Conservation (phyloP, 2,888 invertebrate species). For the Hedychridium roseum region DNA sequence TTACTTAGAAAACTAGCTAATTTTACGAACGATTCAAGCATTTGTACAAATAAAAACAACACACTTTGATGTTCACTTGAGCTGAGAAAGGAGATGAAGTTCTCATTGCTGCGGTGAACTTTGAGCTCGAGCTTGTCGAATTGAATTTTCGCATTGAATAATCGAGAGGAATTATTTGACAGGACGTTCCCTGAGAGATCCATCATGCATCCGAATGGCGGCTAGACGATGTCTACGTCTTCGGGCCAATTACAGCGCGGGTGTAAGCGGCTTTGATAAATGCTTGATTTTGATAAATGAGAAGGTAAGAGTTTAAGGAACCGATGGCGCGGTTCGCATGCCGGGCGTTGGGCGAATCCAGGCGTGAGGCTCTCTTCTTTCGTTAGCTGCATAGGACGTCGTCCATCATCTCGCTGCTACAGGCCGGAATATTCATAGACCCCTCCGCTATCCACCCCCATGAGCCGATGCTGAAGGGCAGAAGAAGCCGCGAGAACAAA, state of each 20-base stretch:
- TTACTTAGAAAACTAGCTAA: no score
- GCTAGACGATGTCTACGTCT: no score
- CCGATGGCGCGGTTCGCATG: constrained; percentile 57
- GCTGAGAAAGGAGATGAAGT: no score
- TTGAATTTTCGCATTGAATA: no score
- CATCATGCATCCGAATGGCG: no score
- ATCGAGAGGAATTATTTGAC: no score
- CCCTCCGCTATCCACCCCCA: constrained; percentile 20
- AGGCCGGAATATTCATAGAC: constrained; percentile 60
- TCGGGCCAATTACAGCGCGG: constrained; percentile 35
- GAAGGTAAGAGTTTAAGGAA: constrained; percentile 54
- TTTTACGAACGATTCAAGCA: no score
- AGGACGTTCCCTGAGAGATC: no score
- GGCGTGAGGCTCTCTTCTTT: constrained; percentile 44
- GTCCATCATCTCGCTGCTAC: constrained; percentile 58
- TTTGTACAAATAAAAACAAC: no score
- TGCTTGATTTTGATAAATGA: constrained; percentile 58
- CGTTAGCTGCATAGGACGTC: constrained; percentile 30
- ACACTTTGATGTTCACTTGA: no score
- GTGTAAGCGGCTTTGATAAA: constrained; percentile 39
- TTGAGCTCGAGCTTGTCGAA: no score
- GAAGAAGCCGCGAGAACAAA: constrained; percentile 6
- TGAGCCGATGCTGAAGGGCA: constrained; percentile 23
- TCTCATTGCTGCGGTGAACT: no score
- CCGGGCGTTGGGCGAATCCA: constrained; percentile 38